phyloP scores from a whole-genome alignment of 2,888 invertebrate species.

The Caenorhabditis auriculariae region DNA sequence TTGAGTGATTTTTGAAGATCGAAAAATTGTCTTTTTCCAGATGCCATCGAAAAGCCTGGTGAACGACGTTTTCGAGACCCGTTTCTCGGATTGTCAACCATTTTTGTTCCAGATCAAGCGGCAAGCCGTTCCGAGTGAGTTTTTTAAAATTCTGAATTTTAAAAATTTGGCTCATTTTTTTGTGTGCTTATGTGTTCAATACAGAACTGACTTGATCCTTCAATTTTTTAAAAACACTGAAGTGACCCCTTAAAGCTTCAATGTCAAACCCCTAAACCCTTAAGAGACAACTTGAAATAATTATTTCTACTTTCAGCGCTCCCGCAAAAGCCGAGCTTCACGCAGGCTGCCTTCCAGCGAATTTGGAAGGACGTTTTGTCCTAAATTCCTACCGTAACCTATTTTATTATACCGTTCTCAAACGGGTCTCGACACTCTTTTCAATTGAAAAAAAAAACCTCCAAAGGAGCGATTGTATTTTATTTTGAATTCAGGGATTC shows the following conservation, averaged over 20 bases:
- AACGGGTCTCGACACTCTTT: neutral
- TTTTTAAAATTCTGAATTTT: conserved; percentile 2
- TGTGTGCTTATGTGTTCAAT: too few relatives aligned
- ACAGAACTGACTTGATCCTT: too few relatives aligned
- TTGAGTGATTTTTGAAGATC: neutral
- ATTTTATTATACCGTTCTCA: neutral
- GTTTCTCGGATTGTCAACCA: conserved; percentile 89
- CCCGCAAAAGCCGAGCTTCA: conserved; percentile 7
- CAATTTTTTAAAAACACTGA: too few relatives aligned
- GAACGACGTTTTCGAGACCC: conserved; percentile 89
- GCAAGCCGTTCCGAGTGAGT: conserved; percentile 27
- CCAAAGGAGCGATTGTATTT: too few relatives aligned
- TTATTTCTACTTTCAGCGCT: conserved; percentile 18
- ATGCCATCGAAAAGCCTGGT: conserved; percentile 72
- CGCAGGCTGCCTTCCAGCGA: conserved; percentile 14
- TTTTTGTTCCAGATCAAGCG: conserved; percentile 84
- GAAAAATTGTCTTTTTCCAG: conserved; percentile 1
- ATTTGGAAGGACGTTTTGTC: conserved; percentile 17
- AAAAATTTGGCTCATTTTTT: neutral
- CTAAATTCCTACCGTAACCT: neutral
- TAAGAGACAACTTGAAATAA: too few relatives aligned
- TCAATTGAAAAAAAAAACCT: neutral
- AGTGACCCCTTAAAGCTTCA: too few relatives aligned
- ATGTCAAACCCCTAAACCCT: too few relatives aligned
- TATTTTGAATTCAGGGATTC: too few relatives aligned